Conservation (phyloP, 2,113 vertebrate genomes). For the Ia io region DNA sequence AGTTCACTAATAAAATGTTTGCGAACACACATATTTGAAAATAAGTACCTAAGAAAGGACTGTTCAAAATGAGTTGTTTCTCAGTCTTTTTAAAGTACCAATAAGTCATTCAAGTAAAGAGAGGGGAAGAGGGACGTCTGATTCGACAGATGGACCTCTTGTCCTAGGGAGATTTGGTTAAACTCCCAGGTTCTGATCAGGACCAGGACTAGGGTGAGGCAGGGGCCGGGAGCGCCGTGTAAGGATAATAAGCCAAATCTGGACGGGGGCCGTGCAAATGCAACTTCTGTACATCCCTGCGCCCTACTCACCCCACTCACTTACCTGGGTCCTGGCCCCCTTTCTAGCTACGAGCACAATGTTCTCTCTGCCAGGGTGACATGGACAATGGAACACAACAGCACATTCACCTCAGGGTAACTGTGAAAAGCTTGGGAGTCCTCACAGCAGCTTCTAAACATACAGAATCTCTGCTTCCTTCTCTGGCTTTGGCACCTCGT, state of each 20-base stretch:
- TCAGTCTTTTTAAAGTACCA: neutral
- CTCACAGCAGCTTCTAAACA: neutral
- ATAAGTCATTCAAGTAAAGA: neutral
- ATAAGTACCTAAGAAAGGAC: neutral
- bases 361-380: neutral
- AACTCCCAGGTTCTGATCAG: neutral
- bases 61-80: neutral
- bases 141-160: neutral
- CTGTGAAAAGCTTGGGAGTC: neutral
- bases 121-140: neutral
- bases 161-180: no score
- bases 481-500: neutral
- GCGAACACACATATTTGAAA: neutral
- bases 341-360: no score
- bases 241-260: neutral
- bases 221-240: fast-evolving
- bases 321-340: neutral
- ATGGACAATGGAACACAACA: neutral
- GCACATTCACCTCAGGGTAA: neutral
- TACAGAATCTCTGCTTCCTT: neutral
- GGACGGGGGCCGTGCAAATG: fast-evolving
- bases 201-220: neutral
- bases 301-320: fast-evolving
- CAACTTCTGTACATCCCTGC: neutral
- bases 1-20: neutral